Percentiles rank a stretch among this genome's conserved stretches.
Evolutionary conservation across 2,113 vertebrate species (phyloP).

Genomic region (Vulpes lagopus): DNA sequence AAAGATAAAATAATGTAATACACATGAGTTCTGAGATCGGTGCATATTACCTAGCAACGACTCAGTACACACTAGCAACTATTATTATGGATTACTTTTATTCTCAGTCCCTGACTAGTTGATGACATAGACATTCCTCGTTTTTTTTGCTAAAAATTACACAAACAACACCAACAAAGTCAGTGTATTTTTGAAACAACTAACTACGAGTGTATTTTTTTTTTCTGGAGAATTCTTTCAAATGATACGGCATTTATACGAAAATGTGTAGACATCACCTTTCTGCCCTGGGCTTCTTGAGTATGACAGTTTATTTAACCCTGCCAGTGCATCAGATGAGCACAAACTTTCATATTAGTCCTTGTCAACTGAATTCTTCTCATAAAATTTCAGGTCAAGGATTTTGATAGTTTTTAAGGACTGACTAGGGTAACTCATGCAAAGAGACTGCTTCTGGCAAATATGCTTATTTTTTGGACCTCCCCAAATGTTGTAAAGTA

Average conservation of each 20-base stretch:
- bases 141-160: not conserved
- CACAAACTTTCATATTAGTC: not conserved
- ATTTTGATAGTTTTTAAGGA: not conserved
- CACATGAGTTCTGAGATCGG: not conserved
- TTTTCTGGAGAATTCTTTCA: not conserved
- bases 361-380: not conserved
- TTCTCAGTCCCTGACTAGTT: not conserved
- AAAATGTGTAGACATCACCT: not conserved
- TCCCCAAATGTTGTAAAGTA: not conserved
- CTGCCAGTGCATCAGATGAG: not conserved
- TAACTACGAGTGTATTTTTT: not conserved
- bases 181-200: not conserved
- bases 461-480: not conserved
- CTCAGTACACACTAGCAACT: not conserved
- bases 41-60: not conserved
- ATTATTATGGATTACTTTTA: not conserved
- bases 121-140: not conserved
- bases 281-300: not conserved
- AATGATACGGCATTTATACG: not conserved
- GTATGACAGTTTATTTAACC: not conserved
- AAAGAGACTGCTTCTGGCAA: constrained; percentile 26
- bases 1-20: not conserved
- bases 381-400: not conserved
- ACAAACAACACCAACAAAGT: not conserved
- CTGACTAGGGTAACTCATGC: not conserved